phyloP scores from a whole-genome alignment of 92 coral and sea anemone species.

The Epizoanthus ramosus region DNA sequence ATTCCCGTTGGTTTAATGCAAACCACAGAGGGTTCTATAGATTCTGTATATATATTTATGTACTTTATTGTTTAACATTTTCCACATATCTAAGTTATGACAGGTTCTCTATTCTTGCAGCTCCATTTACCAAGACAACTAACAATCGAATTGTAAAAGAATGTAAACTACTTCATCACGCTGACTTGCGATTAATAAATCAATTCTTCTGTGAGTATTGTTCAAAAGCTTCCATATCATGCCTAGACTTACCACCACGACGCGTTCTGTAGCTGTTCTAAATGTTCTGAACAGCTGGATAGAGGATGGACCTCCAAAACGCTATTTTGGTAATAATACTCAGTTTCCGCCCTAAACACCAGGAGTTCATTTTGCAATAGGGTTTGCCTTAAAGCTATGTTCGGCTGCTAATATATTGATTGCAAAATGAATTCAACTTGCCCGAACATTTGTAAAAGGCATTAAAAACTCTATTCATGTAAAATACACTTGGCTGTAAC shows the following conservation, averaged over 20 bases:
- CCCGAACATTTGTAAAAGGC: slow-evolving; percentile 28
- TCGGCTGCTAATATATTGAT: not conserved
- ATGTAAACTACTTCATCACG: not conserved
- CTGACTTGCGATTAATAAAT: slow-evolving; percentile 12
- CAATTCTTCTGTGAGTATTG: not conserved
- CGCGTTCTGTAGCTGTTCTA: not conserved
- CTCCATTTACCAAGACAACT: not conserved
- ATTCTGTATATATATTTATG: too few relatives aligned
- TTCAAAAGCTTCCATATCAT: not conserved
- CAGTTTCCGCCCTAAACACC: slow-evolving; percentile 23
- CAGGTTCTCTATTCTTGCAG: too few relatives aligned
- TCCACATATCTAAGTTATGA: too few relatives aligned
- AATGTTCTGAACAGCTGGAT: slow-evolving; percentile 33
- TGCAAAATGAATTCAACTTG: not conserved
- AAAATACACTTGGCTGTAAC: slow-evolving; percentile 22
- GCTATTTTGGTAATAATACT: not conserved
- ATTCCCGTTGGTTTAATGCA: too few relatives aligned
- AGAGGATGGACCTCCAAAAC: not conserved
- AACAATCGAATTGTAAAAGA: not conserved
- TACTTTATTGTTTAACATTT: too few relatives aligned
- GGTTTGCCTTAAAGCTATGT: slow-evolving; percentile 12
- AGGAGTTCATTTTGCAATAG: not conserved
- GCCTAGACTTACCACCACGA: slow-evolving; percentile 42
- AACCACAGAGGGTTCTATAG: too few relatives aligned
- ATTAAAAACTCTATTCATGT: slow-evolving; percentile 9